Evolutionary conservation across 1,140 invertebrate genomes (phyloP), one percentile per base, ranked within the genome.

Genomic region (Argopecten irradians): DNA sequence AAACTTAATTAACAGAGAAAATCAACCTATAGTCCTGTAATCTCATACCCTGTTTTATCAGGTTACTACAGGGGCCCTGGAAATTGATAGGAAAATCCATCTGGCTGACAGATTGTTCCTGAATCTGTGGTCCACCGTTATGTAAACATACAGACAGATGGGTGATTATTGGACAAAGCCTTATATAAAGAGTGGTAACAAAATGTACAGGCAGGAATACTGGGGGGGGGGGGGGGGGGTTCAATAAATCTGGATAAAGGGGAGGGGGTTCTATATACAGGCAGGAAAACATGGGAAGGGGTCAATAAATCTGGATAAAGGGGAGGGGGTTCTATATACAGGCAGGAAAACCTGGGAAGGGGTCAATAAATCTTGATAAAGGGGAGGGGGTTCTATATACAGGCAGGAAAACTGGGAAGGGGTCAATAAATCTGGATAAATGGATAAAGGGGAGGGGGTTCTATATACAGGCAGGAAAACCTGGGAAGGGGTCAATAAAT

Each of bases 111-210:
- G 16, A 71, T 28, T 16, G n/a, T 71, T 28, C 55, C 55, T 71
- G 55, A 71, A 71, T 71, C 55, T 28, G 55, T 71, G 22, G 55
- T 11, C 11, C 22, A n/a, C 55, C n/a, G n/a, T 71, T 71, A 71
- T 71, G 55, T 71, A 71, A 71, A 71, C 55, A 71, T 1, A 71
- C 2, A 71, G 55, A n/a, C 55, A 71, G 55, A 71, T 71, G 55
- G n/a, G 55, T 71, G 55, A 71, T 71, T 71, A 71, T 71, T n/a
- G 55, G 55, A 71, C 55, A 71, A n/a, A 71, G 22, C 55, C 55
- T 71, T 71, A 71, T 71, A 71, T 71, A 71, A 71, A 71, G 55
- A 71, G 14, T 71, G 55, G 55, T 71, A 71, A 71, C 55, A 71
- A 71, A 0, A 11, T n/a, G 22, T 71, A 71, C 55, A 71, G 55